These are phyloP conservation scores for Stichopus horrens DNA, from an alignment of 53 echinoderm and acorn worm genomes.

Conservation along the genomic window DNA sequence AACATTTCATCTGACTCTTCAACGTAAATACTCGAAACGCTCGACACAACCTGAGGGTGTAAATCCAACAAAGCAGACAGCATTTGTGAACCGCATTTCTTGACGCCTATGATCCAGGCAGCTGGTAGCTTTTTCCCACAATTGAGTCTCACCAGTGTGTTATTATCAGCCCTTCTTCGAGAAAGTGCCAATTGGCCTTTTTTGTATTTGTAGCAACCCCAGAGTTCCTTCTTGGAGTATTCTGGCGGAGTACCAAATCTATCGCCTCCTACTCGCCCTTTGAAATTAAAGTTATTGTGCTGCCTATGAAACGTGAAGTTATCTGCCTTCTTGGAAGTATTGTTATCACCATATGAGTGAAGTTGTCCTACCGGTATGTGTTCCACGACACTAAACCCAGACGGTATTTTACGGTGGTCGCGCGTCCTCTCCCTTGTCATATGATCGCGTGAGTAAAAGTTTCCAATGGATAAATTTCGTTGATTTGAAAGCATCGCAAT, in stretches of 20 bases:
- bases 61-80: constrained; percentile 24
- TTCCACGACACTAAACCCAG: no score
- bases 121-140: background rate
- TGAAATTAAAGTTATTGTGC: no score
- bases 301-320: no score
- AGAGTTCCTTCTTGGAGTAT: constrained; percentile 13
- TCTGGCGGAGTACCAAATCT: background rate
- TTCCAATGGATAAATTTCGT: no score
- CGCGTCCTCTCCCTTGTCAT: no score
- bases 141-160: background rate
- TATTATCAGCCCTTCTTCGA: background rate
- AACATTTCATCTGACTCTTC: constrained; percentile 2
- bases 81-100: constrained; percentile 46
- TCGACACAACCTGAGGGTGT: constrained; percentile 24
- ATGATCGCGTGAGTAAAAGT: no score
- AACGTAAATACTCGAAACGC: constrained; percentile 24
- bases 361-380: no score
- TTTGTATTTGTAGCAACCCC: constrained; percentile 35
- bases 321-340: no score
- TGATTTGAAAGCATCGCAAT: no score
- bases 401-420: no score
- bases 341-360: no score
- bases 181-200: constrained; percentile 21
- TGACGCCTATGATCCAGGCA: constrained; percentile 42
- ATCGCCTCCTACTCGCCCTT: background rate